Percentiles rank a stretch among this genome's conserved stretches.
Conservation (phyloP, 2,888 invertebrate species). For the Tolmerus cingulatus region DNA sequence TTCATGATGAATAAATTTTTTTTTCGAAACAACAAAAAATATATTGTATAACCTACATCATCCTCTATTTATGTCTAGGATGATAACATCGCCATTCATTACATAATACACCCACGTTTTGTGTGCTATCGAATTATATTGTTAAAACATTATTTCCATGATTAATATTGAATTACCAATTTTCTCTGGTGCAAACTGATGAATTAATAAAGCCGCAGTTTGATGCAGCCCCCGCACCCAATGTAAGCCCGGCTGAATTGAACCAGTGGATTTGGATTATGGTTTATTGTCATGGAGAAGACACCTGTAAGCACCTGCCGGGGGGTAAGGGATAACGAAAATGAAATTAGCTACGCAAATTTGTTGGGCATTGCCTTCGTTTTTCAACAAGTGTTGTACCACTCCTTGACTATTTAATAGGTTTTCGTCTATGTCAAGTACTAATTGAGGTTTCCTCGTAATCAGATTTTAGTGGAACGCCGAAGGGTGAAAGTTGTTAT, state of each 20-base stretch:
- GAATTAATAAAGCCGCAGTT: not conserved
- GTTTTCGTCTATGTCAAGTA: not conserved
- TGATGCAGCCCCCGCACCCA: not conserved
- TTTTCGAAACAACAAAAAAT: not conserved
- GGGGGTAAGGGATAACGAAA: not conserved
- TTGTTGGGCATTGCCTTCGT: not conserved
- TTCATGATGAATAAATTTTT: not conserved
- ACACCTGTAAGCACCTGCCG: not conserved
- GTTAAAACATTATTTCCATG: not conserved
- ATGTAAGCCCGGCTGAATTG: not conserved
- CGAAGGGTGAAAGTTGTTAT: not conserved
- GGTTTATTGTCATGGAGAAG: not conserved
- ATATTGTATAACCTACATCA: not conserved
- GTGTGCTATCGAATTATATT: not conserved
- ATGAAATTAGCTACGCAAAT: not conserved
- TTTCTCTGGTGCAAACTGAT: not conserved
- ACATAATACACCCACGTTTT: not conserved
- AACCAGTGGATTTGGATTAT: not conserved
- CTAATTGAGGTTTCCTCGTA: not conserved
- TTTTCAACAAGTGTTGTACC: not conserved
- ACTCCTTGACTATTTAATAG: not conserved
- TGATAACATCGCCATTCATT: not conserved
- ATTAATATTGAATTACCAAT: not conserved
- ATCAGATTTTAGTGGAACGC: not conserved
- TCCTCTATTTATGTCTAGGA: not conserved